Percentiles rank a stretch among this genome's conserved stretches.
phyloP scores from a whole-genome alignment of 1,140 invertebrate species.

The Aphelinus atriplicis region DNA sequence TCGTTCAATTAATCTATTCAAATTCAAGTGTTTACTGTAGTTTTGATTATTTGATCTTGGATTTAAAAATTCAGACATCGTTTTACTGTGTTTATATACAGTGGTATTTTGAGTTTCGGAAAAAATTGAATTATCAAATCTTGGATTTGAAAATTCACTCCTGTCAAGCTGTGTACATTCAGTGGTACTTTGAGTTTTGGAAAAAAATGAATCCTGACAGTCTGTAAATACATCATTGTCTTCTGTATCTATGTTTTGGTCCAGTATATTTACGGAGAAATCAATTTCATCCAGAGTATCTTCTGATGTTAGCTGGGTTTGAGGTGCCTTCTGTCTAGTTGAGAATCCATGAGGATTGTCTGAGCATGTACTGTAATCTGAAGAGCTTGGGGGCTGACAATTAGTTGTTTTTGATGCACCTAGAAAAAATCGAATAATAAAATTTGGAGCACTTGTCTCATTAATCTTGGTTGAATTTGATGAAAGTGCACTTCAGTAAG shows the following conservation, averaged over 20 bases:
- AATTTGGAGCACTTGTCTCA: too few relatives aligned
- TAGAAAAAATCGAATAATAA: too few relatives aligned
- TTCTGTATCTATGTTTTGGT: slow-evolving; percentile 37
- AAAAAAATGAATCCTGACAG: background rate
- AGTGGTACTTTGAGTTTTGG: too few relatives aligned
- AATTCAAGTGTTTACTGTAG: slow-evolving; percentile 14
- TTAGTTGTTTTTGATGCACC: background rate
- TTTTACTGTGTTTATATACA: slow-evolving; percentile 21
- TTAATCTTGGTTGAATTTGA: too few relatives aligned
- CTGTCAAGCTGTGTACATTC: too few relatives aligned
- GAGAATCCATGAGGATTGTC: slow-evolving; percentile 13
- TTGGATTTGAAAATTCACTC: too few relatives aligned
- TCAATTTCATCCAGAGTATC: background rate
- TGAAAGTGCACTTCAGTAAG: too few relatives aligned
- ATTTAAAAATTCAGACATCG: background rate
- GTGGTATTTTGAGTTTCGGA: slow-evolving; percentile 1
- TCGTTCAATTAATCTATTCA: slow-evolving; percentile 4
- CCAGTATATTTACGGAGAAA: slow-evolving; percentile 27
- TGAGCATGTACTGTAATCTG: slow-evolving; percentile 37
- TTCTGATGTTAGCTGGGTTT: too few relatives aligned
- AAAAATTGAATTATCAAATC: too few relatives aligned
- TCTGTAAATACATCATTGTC: slow-evolving; percentile 23
- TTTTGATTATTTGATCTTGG: slow-evolving; percentile 18
- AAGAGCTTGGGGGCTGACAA: slow-evolving; percentile 1
- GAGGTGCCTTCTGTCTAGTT: too few relatives aligned